Conservation (phyloP, 1,140 invertebrate genomes). For the Drosophila ercepeae region DNA sequence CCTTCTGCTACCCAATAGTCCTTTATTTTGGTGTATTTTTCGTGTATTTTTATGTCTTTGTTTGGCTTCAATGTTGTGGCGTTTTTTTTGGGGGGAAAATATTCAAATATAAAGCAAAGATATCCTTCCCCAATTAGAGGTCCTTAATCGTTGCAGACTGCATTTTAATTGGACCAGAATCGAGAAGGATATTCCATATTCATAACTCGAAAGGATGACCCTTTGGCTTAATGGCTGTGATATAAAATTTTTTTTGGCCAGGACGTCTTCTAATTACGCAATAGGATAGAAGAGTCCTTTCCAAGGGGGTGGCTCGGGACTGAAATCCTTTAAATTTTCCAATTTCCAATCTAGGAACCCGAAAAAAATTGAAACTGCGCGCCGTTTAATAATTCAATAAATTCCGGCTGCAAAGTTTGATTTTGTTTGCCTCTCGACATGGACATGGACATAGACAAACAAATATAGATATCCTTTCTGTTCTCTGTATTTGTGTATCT, state of each 20-base stretch:
- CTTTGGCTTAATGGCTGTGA: background rate
- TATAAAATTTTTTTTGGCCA: slow-evolving; percentile 2
- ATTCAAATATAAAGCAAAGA: no score
- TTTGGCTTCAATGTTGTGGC: no score
- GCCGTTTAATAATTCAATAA: slow-evolving; percentile 30
- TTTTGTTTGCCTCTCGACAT: slow-evolving; percentile 10
- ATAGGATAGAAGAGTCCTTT: background rate
- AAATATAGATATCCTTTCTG: slow-evolving; percentile 12
- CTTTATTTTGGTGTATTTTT: no score
- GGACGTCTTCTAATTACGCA: background rate
- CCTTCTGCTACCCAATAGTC: no score
- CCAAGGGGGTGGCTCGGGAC: background rate
- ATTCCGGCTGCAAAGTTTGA: slow-evolving; percentile 32
- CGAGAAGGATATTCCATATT: background rate
- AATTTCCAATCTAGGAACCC: background rate
- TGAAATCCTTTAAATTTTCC: slow-evolving; percentile 7
- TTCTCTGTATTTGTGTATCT: slow-evolving; percentile 1
- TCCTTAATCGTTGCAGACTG: slow-evolving; percentile 11
- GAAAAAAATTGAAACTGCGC: background rate
- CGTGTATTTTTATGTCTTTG: no score
- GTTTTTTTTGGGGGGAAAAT: no score
- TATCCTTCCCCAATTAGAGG: background rate
- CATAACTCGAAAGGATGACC: background rate
- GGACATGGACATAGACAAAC: slow-evolving; percentile 3
- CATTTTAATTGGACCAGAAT: slow-evolving; percentile 6